phyloP scores from a whole-genome alignment of 2,113 vertebrate genomes.

The Eubucco bourcierii region DNA sequence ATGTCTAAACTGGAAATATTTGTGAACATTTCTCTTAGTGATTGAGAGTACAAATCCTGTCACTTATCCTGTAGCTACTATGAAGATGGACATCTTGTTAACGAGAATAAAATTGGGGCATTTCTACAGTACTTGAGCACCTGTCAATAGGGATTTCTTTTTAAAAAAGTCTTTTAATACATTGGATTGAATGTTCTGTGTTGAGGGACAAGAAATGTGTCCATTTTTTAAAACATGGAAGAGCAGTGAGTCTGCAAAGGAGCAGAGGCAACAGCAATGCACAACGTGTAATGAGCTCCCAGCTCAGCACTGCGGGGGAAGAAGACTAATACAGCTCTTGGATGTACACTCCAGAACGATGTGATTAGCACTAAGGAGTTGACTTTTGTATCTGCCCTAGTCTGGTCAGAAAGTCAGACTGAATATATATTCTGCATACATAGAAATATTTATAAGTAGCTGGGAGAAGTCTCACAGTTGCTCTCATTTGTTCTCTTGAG shows the following conservation, averaged over 20 bases:
- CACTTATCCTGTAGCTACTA: not conserved
- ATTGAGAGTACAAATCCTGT: not conserved
- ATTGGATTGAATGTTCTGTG: not conserved
- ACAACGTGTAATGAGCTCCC: not conserved
- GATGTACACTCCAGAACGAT: not conserved
- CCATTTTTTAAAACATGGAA: not conserved
- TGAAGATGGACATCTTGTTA: not conserved
- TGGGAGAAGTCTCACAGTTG: too few species aligned
- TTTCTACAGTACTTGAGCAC: not conserved
- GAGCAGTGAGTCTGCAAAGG: not conserved
- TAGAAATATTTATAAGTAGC: too few species aligned
- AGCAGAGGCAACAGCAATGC: not conserved
- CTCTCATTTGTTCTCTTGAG: too few species aligned
- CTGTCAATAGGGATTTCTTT: not conserved
- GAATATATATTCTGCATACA: too few species aligned
- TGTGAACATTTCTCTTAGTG: not conserved
- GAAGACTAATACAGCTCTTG: not conserved
- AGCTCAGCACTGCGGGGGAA: not conserved
- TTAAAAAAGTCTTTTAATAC: not conserved
- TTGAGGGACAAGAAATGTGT: not conserved
- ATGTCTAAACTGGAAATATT: not conserved
- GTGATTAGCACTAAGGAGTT: not conserved
- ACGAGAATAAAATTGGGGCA: not conserved
- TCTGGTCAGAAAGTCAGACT: not conserved
- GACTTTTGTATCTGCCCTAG: not conserved